Evolutionary conservation across 2,113 vertebrate species (phyloP), one percentile per base, ranked within the genome.

Genomic region (Amphiprion ocellaris): DNA sequence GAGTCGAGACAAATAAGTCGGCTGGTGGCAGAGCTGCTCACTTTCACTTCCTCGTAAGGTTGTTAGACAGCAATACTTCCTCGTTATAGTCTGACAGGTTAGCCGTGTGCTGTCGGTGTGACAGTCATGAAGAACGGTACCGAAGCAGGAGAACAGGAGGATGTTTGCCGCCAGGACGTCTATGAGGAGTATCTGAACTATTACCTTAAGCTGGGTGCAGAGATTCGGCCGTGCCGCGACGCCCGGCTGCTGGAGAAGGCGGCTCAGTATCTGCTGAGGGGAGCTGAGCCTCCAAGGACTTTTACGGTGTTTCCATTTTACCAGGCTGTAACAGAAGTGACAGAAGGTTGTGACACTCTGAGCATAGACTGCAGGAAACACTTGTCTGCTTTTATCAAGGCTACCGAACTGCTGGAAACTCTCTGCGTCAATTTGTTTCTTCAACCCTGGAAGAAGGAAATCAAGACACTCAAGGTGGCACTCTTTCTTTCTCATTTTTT

Each of bases 371-470:
- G 30, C 41, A 79, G 74, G 10, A 74, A 21, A 16, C 79, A 81
- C 15, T 73, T 95, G 77, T 4, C 6, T 0, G 73, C 53, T 5
- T 59, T 94, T 0, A 84, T 82, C 16, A 90, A 58, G 70, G 93
- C 93, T 50, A 41, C 86, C 0, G 87, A 95, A 39, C 30, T 94
- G n/a, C 79, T 95, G 77, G 94, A 95, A 17, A 89, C 78, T 0
- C 21, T 94, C 52, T 94, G 94, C 9, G 52, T 94, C 73, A 93
- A 94, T 59, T 77, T 94, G 30, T 88, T 91, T 54, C 78, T 94
- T 0, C 94, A 94, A 4, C 94, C 94, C 1, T 95, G 94, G 94
- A 95, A 75, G 85, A 95, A 92, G 56, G 94, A 95, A 23, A 89
- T 95, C 74, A 87, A 65, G 70, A 90, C 87, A 0, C 54, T 95